Conservation (phyloP, 2,113 vertebrate species). For the Corydoras maculifer region DNA sequence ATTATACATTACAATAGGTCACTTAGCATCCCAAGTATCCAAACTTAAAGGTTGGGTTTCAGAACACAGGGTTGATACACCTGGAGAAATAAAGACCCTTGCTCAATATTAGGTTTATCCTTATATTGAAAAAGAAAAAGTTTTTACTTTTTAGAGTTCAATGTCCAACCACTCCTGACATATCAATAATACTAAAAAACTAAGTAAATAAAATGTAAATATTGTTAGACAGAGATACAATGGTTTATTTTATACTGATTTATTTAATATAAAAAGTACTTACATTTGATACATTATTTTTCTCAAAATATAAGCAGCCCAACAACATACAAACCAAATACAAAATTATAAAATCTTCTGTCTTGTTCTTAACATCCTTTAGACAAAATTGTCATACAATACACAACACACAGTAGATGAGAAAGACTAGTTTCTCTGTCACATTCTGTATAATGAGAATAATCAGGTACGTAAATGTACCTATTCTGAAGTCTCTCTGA, state of each 20-base stretch:
- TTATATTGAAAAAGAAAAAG: too few species aligned
- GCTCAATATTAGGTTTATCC: too few species aligned
- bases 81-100: too few species aligned
- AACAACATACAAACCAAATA: conserved; percentile 79
- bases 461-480: conserved; percentile 13
- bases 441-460: conserved; percentile 47
- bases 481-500: conserved; percentile 7
- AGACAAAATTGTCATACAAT: too few species aligned
- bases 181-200: too few species aligned
- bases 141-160: too few species aligned
- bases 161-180: too few species aligned
- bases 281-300: conserved; percentile 74
- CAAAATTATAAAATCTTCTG: conserved; percentile 76
- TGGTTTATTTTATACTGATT: conserved; percentile 73
- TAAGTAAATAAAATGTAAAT: not conserved
- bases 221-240: conserved; percentile 61
- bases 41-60: too few species aligned
- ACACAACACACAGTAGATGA: too few species aligned
- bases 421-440: conserved; percentile 22
- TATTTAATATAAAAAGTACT: conserved; percentile 72
- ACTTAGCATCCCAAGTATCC: too few species aligned
- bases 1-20: too few species aligned
- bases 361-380: conserved; percentile 58
- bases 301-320: conserved; percentile 75
- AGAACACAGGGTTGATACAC: too few species aligned